phyloP scores from a whole-genome alignment of 2,888 invertebrate species.

The Allygus modestus region DNA sequence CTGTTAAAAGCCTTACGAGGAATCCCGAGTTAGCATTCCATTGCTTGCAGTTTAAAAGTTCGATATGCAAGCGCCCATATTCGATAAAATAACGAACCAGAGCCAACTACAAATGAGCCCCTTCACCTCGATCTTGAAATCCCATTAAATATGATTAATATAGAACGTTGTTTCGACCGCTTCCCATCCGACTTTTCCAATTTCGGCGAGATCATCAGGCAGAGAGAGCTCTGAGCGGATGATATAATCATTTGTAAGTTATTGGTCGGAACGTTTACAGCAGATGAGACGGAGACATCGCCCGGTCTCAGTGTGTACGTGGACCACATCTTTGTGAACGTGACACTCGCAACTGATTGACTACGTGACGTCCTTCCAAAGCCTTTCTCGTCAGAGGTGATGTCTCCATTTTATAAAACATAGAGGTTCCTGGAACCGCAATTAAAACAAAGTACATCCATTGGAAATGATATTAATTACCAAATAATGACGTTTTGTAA shows the following conservation, averaged over 20 bases:
- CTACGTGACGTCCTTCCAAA: slow-evolving; percentile 13
- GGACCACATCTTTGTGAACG: neutral
- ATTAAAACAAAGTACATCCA: too few relatives aligned
- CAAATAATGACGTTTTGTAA: too few relatives aligned
- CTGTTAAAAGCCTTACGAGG: too few relatives aligned
- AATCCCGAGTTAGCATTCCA: too few relatives aligned
- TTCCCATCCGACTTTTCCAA: neutral
- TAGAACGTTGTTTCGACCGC: neutral
- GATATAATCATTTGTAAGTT: slow-evolving; percentile 35
- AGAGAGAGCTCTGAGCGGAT: slow-evolving; percentile 8
- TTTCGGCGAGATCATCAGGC: neutral
- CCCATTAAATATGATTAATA: neutral
- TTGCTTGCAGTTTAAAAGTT: too few relatives aligned
- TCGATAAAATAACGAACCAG: neutral
- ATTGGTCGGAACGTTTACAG: slow-evolving; percentile 19
- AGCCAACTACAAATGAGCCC: neutral
- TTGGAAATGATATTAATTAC: too few relatives aligned
- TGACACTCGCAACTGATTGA: slow-evolving; percentile 1
- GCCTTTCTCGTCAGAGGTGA: neutral
- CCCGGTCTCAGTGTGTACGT: neutral
- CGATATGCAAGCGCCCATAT: too few relatives aligned
- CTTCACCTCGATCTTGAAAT: neutral
- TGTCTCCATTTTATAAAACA: neutral
- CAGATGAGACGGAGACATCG: neutral
- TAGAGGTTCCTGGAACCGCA: too few relatives aligned